A percentile compares a stretch with the other conserved stretches of the same genome.
Conservation (phyloP, 2,888 invertebrate species). For the Stenolophus ochropezus region DNA sequence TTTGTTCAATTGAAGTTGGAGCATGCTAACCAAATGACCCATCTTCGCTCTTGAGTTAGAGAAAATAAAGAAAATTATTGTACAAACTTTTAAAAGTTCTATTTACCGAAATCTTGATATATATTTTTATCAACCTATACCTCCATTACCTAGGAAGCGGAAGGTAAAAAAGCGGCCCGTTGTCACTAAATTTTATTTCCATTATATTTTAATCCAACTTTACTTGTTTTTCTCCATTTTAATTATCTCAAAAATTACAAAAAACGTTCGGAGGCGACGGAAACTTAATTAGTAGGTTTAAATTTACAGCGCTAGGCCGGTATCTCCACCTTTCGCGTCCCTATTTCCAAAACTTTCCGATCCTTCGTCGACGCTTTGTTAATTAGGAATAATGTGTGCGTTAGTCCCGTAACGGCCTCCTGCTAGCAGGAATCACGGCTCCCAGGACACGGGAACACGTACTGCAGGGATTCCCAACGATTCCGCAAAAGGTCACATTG, state of each 20-base stretch:
- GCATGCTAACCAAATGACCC: too few relatives aligned
- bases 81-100: too few relatives aligned
- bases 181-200: not conserved
- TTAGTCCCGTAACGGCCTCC: slow-evolving; percentile 51
- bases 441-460: not conserved
- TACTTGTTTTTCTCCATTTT: not conserved
- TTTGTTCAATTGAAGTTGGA: too few relatives aligned
- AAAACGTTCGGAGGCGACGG: not conserved
- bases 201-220: not conserved
- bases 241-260: not conserved
- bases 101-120: too few relatives aligned
- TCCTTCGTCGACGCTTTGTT: slow-evolving; percentile 42
- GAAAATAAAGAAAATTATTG: too few relatives aligned
- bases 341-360: not conserved
- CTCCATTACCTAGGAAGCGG: too few relatives aligned
- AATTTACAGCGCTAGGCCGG: not conserved
- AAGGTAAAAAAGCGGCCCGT: not conserved
- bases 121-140: too few relatives aligned
- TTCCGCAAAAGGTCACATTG: not conserved
- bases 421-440: not conserved
- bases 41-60: too few relatives aligned
- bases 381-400: slow-evolving; percentile 57
- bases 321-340: not conserved
- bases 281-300: not conserved
- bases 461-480: not conserved